A percentile compares a stretch with the other conserved stretches of the same genome.
Conservation (phyloP, 2,113 vertebrate species). For the Salvator merianae region DNA sequence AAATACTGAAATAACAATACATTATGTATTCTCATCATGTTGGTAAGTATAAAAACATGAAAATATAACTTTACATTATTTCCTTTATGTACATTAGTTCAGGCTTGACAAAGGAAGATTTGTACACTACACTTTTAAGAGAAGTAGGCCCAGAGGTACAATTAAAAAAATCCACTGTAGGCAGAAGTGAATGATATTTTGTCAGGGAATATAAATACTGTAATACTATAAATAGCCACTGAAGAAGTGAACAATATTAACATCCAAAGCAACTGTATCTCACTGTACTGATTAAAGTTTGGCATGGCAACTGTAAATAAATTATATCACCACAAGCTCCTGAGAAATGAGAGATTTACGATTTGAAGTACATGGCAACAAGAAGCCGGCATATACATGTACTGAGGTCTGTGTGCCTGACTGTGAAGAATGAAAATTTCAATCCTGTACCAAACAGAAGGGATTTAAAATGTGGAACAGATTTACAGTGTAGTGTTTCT, state of each 20-base stretch:
- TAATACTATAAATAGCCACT: conserved; percentile 74
- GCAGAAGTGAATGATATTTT: conserved; percentile 55
- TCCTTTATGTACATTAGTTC: conserved; percentile 82
- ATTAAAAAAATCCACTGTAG: conserved; percentile 72
- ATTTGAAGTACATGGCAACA: not conserved
- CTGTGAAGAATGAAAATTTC: conserved; percentile 38
- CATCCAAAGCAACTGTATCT: conserved; percentile 66
- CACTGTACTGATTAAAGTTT: conserved; percentile 68
- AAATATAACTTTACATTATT: conserved; percentile 88
- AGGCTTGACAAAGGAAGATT: conserved; percentile 78
- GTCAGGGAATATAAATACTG: conserved; percentile 58
- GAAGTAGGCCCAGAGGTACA: conserved; percentile 77
- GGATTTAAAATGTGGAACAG: conserved; percentile 40
- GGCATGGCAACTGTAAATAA: conserved; percentile 40
- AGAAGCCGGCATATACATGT: conserved; percentile 44
- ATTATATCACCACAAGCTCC: conserved; percentile 24
- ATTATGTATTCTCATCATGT: conserved; percentile 76
- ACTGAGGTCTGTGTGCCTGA: conserved; percentile 24
- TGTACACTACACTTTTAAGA: conserved; percentile 71
- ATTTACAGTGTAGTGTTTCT: conserved; percentile 41
- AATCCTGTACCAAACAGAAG: conserved; percentile 26
- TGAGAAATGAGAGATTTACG: conserved; percentile 39
- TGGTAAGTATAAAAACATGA: conserved; percentile 84
- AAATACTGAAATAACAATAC: conserved; percentile 79
- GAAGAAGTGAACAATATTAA: conserved; percentile 56